phyloP scores from a whole-genome alignment of 2,888 invertebrate species.

The Conistra vaccinii region DNA sequence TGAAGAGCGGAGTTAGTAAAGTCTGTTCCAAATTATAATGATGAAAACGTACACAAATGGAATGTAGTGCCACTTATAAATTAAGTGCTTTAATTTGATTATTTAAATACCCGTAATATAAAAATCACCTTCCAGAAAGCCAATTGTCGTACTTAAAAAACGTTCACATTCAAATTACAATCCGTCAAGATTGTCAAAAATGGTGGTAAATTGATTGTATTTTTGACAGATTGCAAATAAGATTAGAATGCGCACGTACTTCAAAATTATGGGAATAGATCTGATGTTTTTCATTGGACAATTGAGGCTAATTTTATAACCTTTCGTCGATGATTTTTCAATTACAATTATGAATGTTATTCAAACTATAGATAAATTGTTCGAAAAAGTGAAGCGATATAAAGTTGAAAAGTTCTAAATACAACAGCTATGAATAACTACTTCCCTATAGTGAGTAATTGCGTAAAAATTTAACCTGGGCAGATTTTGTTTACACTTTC shows the following conservation, averaged over 20 bases:
- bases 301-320: not conserved
- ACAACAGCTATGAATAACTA: not conserved
- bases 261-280: too few species aligned
- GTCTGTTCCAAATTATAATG: too few species aligned
- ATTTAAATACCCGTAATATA: not conserved
- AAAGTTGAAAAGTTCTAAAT: not conserved
- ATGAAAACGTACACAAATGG: not conserved
- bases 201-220: too few species aligned
- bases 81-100: not conserved
- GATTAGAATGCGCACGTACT: too few species aligned
- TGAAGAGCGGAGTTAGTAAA: constrained; percentile 16
- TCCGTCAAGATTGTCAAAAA: too few species aligned
- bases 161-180: too few species aligned
- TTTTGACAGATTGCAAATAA: too few species aligned
- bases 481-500: not conserved
- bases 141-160: too few species aligned
- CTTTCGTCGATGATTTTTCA: not conserved
- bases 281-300: not conserved
- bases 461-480: not conserved
- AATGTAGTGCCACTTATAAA: not conserved
- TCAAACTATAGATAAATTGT: not conserved
- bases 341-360: not conserved
- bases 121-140: too few species aligned
- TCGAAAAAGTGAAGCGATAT: not conserved
- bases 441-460: too few species aligned